Evolutionary conservation across 2,888 invertebrate species (phyloP), one percentile per base, ranked within the genome.

Genomic region (Campopleginae sp.): DNA sequence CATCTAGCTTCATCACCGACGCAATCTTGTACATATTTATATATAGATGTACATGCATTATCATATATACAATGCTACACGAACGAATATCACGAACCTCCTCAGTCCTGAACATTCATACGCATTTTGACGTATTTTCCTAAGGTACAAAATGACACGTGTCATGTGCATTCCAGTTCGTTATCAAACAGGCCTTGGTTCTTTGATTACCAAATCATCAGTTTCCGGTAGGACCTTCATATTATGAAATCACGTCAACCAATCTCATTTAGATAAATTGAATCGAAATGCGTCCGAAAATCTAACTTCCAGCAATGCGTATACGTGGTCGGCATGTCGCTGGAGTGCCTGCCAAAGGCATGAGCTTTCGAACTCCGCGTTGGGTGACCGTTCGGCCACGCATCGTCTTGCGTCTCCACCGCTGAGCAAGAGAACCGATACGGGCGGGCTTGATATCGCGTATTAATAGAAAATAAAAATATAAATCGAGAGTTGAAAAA

Each of bases 1-100:
- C 89, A 90, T 88, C 90, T 89, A 82, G 81, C 84, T 87, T 87
- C 90, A 89, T 80, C 85, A 88, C 90, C 89, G 74, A 84, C 77
- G 27, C 58, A 58, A 58, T 58, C 27, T 58, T 58, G 58, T 27
- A 58, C 58, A 58, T 27, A 27, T 58, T 58, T 27, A 58, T 58
- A 27, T 58, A 58, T 27, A 58, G 58, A 58, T 58, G 27, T 58
- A 12, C 58, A 23, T 27, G 27, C 14, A 27, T 58, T 14, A 23
- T 12, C 14, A 23, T 54, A 23, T 54, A 58, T 27, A 58, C 27
- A 58, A 58, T 27, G 14, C 27, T 27, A 27, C 6, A 38, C 38
- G 14, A 14, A 58, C 27, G 23, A 4, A 27, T 58, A 5, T 27
- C 58, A 27, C 27, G 27, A 8, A 14, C 14, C 14, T 54, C 23